Evolutionary conservation across 2,113 vertebrate species (phyloP).

Genomic region (Ondatra zibethicus): DNA sequence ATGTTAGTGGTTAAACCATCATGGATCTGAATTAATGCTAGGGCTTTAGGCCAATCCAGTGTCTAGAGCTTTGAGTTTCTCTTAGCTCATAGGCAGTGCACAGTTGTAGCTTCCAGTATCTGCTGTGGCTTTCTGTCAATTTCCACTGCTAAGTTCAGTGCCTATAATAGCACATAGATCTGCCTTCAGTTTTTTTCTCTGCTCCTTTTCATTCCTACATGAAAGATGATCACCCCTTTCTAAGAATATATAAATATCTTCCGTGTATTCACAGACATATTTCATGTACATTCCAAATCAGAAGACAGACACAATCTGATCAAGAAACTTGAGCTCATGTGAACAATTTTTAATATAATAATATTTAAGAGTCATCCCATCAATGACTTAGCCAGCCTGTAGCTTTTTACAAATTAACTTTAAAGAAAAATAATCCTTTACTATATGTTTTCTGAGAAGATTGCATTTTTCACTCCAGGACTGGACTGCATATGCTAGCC

Average conservation of each 20-base stretch:
- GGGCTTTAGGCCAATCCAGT: neutral
- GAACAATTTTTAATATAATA: neutral
- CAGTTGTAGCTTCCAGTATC: neutral
- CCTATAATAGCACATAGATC: neutral
- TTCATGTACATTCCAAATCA: neutral
- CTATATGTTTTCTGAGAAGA: slow-evolving; percentile 34
- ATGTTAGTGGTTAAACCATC: neutral
- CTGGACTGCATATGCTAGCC: neutral
- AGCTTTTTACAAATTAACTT: slow-evolving; percentile 47
- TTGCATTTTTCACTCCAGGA: neutral
- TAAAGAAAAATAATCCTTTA: slow-evolving; percentile 13
- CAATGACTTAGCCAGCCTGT: neutral
- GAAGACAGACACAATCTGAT: neutral
- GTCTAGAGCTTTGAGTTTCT: neutral
- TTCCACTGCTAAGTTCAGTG: neutral
- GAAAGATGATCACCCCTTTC: neutral
- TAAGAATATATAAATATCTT: neutral
- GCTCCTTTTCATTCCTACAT: slow-evolving; percentile 5
- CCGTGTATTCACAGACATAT: neutral
- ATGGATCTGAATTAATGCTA: neutral
- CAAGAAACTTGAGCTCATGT: neutral
- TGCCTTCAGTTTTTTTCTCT: slow-evolving; percentile 23
- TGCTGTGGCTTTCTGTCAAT: neutral
- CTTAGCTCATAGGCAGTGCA: neutral
- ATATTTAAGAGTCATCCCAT: slow-evolving; percentile 13